Percentiles rank a stretch among this genome's conserved stretches.
These are phyloP conservation scores for Saturnia pavonia DNA, from an alignment of 2,888 invertebrate species.

Conservation along the genomic window DNA sequence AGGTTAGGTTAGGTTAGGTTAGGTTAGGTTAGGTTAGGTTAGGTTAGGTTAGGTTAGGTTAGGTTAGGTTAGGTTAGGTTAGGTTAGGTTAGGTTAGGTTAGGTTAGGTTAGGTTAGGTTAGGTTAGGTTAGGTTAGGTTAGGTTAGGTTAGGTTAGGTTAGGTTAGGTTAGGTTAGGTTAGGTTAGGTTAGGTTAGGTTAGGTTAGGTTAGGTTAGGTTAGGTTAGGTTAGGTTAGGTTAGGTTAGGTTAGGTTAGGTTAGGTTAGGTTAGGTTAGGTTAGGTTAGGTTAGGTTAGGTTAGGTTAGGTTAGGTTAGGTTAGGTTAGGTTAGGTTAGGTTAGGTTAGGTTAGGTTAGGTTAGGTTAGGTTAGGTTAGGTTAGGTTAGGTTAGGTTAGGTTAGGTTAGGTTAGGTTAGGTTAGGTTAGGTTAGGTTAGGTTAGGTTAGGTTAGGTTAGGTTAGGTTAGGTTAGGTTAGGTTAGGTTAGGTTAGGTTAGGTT, in stretches of 20 bases:
- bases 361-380: no score
- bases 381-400: slow-evolving; percentile 36
- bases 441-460: slow-evolving; percentile 37
- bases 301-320: slow-evolving; percentile 35
- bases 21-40: slow-evolving; percentile 38
- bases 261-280: slow-evolving; percentile 32
- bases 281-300: no score
- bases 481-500: slow-evolving; percentile 34
- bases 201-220: slow-evolving; percentile 38
- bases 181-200: slow-evolving; percentile 36
- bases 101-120: slow-evolving; percentile 35
- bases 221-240: slow-evolving; percentile 36
- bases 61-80: slow-evolving; percentile 35
- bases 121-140: no score
- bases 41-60: slow-evolving; percentile 36
- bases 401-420: slow-evolving; percentile 36
- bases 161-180: slow-evolving; percentile 37
- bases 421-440: slow-evolving; percentile 36
- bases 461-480: no score
- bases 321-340: slow-evolving; percentile 36
- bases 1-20: slow-evolving; percentile 37
- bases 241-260: slow-evolving; percentile 35
- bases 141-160: slow-evolving; percentile 37
- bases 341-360: slow-evolving; percentile 35
- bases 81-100: slow-evolving; percentile 34